These are phyloP conservation scores for Diarsia rubi DNA, from an alignment of 2,888 invertebrate species.

Conservation along the genomic window DNA sequence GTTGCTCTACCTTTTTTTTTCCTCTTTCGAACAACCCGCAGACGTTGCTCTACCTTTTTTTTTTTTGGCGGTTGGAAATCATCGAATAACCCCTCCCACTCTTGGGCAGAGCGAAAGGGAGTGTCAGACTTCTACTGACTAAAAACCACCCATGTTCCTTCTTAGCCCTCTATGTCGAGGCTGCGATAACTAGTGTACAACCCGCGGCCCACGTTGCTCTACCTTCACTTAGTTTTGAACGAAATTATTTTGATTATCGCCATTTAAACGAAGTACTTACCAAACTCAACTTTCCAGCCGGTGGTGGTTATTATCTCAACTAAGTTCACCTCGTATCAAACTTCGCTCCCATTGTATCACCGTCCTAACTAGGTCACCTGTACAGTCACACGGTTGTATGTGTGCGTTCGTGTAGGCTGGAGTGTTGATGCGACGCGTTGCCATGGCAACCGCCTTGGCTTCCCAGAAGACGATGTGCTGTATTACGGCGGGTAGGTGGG, in stretches of 20 bases:
- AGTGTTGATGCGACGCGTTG: slow-evolving; percentile 90
- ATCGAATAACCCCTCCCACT: no score
- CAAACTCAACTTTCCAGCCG: background rate
- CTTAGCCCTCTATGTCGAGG: no score
- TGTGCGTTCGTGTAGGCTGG: slow-evolving; percentile 68
- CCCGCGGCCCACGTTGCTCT: background rate
- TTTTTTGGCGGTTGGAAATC: no score
- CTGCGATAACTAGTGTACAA: no score
- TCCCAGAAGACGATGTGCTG: slow-evolving; percentile 79
- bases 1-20: no score
- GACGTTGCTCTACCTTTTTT: no score
- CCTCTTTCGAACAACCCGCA: no score
- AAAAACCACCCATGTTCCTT: no score
- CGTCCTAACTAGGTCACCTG: slow-evolving; percentile 82
- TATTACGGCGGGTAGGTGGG: slow-evolving; percentile 29
- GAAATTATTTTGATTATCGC: background rate
- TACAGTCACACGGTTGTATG: slow-evolving; percentile 81
- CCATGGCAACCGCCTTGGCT: slow-evolving; percentile 83
- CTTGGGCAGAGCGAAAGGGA: no score
- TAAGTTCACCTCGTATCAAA: background rate
- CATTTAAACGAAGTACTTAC: background rate
- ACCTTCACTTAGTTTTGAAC: background rate
- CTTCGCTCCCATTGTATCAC: slow-evolving; percentile 60
- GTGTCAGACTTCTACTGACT: no score
- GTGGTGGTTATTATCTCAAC: background rate